Evolutionary conservation across 2,888 invertebrate genomes (phyloP).

Genomic region (Cephus runcator): DNA sequence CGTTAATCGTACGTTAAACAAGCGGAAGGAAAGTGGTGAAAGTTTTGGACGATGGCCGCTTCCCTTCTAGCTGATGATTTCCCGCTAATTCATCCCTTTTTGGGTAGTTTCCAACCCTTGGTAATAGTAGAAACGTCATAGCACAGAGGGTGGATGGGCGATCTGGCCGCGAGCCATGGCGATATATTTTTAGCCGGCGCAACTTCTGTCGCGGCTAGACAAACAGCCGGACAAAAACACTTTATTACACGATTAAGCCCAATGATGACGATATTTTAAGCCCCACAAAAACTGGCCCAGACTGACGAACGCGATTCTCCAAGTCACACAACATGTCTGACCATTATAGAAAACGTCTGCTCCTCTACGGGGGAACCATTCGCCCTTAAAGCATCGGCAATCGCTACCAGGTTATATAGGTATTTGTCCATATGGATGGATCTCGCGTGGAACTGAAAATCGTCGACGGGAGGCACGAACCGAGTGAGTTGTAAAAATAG

Average conservation of each 20-base stretch:
- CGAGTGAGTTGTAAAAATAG: slow-evolving; percentile 30
- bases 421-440: neutral
- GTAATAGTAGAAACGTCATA: neutral
- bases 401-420: neutral
- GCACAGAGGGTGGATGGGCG: neutral
- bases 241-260: slow-evolving; percentile 61
- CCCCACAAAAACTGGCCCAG: slow-evolving; percentile 37
- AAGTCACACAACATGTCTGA: neutral
- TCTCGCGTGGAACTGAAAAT: slow-evolving; percentile 10
- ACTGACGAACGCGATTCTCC: neutral
- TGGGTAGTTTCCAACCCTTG: neutral
- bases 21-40: neutral
- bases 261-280: slow-evolving; percentile 55
- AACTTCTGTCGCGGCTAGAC: slow-evolving; percentile 37
- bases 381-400: neutral
- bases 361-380: neutral
- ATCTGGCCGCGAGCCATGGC: slow-evolving; percentile 22
- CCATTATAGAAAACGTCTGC: neutral
- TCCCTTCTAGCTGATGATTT: neutral
- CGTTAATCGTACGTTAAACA: neutral
- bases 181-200: slow-evolving; percentile 18
- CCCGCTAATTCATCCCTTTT: neutral
- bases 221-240: slow-evolving; percentile 58
- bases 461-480: slow-evolving; percentile 23
- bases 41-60: neutral